A percentile compares a stretch with the other conserved stretches of the same genome.
Conservation (phyloP, 2,113 vertebrate genomes). For the Ptilorrhoa leucosticta region DNA sequence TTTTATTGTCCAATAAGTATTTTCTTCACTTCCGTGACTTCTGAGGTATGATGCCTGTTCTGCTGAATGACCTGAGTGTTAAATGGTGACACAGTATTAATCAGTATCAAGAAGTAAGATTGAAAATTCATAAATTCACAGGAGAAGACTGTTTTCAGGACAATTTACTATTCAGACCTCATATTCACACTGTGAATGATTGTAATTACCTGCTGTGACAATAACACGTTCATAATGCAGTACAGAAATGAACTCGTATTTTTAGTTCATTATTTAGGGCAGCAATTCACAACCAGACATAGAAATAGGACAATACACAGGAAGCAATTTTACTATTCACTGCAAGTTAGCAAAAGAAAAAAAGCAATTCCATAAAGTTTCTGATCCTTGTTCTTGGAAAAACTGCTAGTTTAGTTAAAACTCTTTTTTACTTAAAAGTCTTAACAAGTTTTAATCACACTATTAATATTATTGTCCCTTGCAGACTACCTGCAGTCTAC, state of each 20-base stretch:
- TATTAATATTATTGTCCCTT: background rate
- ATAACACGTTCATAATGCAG: slow-evolving; percentile 63
- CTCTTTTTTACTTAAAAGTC: background rate
- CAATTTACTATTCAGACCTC: slow-evolving; percentile 61
- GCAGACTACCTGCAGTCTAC: background rate
- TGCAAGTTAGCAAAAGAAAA: background rate
- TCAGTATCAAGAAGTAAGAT: slow-evolving; percentile 21
- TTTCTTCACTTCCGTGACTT: slow-evolving; percentile 43
- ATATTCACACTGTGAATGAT: slow-evolving; percentile 53
- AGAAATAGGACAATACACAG: background rate
- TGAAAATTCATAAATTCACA: slow-evolving; percentile 53
- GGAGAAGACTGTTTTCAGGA: slow-evolving; percentile 43
- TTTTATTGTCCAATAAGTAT: slow-evolving; percentile 24
- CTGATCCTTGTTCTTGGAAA: background rate
- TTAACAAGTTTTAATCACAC: background rate
- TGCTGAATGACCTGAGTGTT: slow-evolving; percentile 33
- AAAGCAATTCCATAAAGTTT: slow-evolving; percentile 18
- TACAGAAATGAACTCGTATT: slow-evolving; percentile 40
- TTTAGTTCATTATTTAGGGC: slow-evolving; percentile 54
- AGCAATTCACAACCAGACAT: slow-evolving; percentile 4
- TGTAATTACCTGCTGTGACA: slow-evolving; percentile 64
- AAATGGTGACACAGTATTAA: slow-evolving; percentile 49
- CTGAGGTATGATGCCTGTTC: background rate
- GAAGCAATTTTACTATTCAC: slow-evolving; percentile 13
- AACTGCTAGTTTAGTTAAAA: background rate